Evolutionary conservation across 1,140 invertebrate species (phyloP).

Genomic region (Lordiphosa collinella): DNA sequence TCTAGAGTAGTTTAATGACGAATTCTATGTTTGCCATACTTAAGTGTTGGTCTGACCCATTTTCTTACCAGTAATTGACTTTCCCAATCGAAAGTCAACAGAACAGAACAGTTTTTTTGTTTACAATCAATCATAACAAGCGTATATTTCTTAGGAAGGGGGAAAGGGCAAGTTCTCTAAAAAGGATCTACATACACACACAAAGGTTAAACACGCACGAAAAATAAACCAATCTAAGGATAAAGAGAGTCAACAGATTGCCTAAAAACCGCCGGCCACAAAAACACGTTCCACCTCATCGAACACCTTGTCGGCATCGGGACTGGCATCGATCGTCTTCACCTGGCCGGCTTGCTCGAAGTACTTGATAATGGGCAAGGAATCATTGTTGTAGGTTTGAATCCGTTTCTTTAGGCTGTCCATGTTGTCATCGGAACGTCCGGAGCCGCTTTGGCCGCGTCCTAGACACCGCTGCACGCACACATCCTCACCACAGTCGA

Average conservation of each 20-base stretch:
- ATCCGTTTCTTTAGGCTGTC: constrained; percentile 95
- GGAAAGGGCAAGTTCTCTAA: background rate
- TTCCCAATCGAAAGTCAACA: too few relatives aligned
- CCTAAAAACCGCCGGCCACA: constrained; percentile 48
- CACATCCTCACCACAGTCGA: constrained; percentile 92
- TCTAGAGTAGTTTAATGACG: too few relatives aligned
- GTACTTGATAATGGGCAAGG: constrained; percentile 95
- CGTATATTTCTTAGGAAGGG: constrained; percentile 41
- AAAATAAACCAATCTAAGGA: background rate
- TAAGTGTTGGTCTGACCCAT: too few relatives aligned
- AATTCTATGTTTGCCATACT: too few relatives aligned
- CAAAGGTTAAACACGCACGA: constrained; percentile 10
- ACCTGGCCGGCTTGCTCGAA: constrained; percentile 89
- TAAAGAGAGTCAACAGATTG: background rate
- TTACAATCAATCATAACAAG: constrained; percentile 44
- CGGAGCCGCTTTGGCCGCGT: constrained; percentile 92
- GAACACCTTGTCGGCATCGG: constrained; percentile 86
- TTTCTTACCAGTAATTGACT: too few relatives aligned
- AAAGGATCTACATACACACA: constrained; percentile 17
- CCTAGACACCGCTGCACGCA: constrained; percentile 92
- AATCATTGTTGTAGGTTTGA: constrained; percentile 93
- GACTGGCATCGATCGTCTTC: constrained; percentile 87
- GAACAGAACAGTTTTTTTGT: background rate
- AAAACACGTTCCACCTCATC: constrained; percentile 73
- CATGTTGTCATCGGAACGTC: constrained; percentile 96